Evolutionary conservation across 92 coral and sea anemone genomes (phyloP), one percentile per base, ranked within the genome.

Genomic region (Bergia puertoricense): DNA sequence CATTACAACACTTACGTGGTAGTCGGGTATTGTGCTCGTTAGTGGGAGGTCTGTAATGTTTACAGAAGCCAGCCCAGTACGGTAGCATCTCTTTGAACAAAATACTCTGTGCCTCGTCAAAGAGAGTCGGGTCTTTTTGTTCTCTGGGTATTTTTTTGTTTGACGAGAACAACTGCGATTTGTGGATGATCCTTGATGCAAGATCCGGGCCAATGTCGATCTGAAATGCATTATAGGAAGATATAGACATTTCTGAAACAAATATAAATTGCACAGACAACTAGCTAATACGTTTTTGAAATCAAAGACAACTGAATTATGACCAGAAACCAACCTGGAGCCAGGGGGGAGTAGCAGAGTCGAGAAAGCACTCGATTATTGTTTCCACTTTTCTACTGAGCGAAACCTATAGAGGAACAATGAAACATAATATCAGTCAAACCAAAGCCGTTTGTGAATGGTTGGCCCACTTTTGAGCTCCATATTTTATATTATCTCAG

Each of bases 331-430:
- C 18, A 42, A 96, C 99, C 98, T 96, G 99, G 6, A 96, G 81
- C 94, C 98, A 96, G 39, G 99, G 99, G 54, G 99, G 99, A n/a
- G 99, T 95, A 56, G 99, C 99, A 77, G 99, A 96, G 89, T 96
- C 99, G 42, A 96, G 95, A 80, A 96, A 96, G 82, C 99, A 96
- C 88, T 96, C 99, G 74, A 95, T 92, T 42, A 96, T 95, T 10
- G 99, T 95, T 84, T 96, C 98, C 4, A 96, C 98, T 89, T 96
- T 96, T 83, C 91, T 95, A 91, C 91, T 91, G 8, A 96, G 80
- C 44, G 98, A 95, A 20, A 95, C 89, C 99, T 96, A 51, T 96
- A 51, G 81, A 16, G 39, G 74, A 76, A n/a, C 42, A 81, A 37
- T 20, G 45, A 73, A 85, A 71, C 14, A 38, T 1, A 91, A 30